A percentile compares a stretch with the other conserved stretches of the same genome.
phyloP scores from a whole-genome alignment of 2,113 vertebrate genomes.

The Ciconia maguari region DNA sequence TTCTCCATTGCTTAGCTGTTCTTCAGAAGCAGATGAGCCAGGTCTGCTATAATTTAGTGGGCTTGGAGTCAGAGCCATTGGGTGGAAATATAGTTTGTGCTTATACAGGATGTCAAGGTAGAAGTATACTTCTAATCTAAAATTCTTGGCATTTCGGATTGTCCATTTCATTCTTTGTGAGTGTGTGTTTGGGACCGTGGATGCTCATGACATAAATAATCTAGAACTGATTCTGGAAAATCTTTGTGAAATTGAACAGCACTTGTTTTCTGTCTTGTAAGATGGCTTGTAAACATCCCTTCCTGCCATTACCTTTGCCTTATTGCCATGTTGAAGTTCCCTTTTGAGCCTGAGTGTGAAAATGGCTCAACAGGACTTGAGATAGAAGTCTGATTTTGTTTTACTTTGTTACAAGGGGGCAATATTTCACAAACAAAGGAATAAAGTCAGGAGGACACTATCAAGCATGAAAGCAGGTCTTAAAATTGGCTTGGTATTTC shows the following conservation, averaged over 20 bases:
- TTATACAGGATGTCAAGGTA: background rate
- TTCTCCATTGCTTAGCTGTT: background rate
- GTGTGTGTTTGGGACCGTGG: background rate
- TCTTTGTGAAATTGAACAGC: background rate
- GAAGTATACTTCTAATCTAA: background rate
- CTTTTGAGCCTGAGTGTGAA: background rate
- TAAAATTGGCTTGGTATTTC: slow-evolving; percentile 42
- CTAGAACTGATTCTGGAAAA: background rate
- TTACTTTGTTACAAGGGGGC: background rate
- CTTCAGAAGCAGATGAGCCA: background rate
- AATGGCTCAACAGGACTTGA: background rate
- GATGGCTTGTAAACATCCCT: background rate
- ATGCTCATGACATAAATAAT: background rate
- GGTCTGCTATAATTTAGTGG: background rate
- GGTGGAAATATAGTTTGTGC: background rate
- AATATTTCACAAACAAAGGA: background rate
- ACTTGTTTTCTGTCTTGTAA: background rate
- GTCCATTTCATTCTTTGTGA: background rate
- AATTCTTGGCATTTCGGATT: background rate
- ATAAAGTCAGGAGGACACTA: background rate
- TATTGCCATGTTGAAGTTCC: background rate
- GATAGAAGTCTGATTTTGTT: background rate
- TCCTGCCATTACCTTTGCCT: background rate
- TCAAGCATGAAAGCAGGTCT: slow-evolving; percentile 1
- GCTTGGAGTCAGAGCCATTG: background rate